These are phyloP conservation scores for Phasianus colchicus DNA, from an alignment of 2,113 vertebrate species.

Conservation along the genomic window DNA sequence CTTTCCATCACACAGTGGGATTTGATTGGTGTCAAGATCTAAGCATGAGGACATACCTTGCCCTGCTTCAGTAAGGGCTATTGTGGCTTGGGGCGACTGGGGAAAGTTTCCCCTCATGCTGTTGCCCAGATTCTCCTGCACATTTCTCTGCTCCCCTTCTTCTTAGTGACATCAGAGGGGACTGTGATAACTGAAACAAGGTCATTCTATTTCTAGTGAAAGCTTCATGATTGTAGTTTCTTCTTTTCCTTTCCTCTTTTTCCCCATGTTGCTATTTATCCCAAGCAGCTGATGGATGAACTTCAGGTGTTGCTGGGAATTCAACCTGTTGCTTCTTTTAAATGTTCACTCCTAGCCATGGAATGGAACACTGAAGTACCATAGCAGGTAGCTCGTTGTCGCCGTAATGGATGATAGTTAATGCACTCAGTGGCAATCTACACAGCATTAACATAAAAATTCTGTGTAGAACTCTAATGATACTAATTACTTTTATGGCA, in stretches of 20 bases:
- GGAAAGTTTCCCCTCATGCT: neutral
- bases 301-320: conserved; percentile 26
- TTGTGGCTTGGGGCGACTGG: neutral
- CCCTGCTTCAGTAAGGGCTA: neutral
- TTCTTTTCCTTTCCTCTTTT: neutral
- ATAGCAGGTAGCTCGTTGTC: neutral
- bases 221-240: conserved; percentile 24
- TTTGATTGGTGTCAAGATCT: neutral
- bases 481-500: neutral
- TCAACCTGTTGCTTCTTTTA: neutral
- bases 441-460: neutral
- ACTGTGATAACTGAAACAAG: conserved; percentile 55
- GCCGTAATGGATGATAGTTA: conserved; percentile 10
- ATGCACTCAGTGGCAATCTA: neutral
- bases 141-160: neutral
- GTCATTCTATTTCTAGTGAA: neutral
- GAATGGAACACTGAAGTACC: neutral
- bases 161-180: conserved; percentile 23
- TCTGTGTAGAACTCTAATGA: neutral
- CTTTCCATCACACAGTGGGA: neutral
- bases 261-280: neutral
- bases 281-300: neutral
- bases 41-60: neutral
- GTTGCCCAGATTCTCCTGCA: neutral
- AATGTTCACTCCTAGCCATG: neutral